Conservation (phyloP, 1,140 invertebrate species). For the Dinothrombium tinctorium region DNA sequence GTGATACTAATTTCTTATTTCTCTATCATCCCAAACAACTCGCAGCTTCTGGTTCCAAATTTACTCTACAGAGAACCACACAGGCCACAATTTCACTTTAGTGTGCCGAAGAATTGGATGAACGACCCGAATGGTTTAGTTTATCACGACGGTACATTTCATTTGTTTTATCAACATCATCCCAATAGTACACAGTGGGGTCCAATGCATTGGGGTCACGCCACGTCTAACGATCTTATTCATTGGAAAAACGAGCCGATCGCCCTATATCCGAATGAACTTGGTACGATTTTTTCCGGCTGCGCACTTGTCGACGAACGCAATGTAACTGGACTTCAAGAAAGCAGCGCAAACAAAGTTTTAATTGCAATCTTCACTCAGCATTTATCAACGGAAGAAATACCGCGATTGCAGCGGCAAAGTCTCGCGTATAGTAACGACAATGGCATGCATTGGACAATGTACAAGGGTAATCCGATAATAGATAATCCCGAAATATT, state of each 20-base stretch:
- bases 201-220: slow-evolving; percentile 10
- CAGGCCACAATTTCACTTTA: slow-evolving; percentile 1
- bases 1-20: too few relatives aligned
- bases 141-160: slow-evolving; percentile 2
- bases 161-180: slow-evolving; percentile 9
- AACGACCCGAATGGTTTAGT: slow-evolving; percentile 12
- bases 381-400: too few relatives aligned
- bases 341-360: not conserved
- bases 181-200: slow-evolving; percentile 1
- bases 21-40: too few relatives aligned
- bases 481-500: not conserved
- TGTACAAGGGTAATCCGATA: not conserved
- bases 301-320: slow-evolving; percentile 1
- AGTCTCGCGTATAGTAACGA: not conserved
- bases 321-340: slow-evolving; percentile 6
- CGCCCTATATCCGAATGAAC: slow-evolving; percentile 1
- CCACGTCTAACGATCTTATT: slow-evolving; percentile 3
- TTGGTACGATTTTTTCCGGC: slow-evolving; percentile 5
- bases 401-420: not conserved
- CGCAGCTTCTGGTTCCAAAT: too few relatives aligned
- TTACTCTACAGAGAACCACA: not conserved
- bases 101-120: slow-evolving; percentile 1
- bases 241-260: slow-evolving; percentile 5
- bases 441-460: not conserved
- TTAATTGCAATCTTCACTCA: not conserved